Conservation (phyloP, 2,797 vertebrate species). For the Nasua narica region DNA sequence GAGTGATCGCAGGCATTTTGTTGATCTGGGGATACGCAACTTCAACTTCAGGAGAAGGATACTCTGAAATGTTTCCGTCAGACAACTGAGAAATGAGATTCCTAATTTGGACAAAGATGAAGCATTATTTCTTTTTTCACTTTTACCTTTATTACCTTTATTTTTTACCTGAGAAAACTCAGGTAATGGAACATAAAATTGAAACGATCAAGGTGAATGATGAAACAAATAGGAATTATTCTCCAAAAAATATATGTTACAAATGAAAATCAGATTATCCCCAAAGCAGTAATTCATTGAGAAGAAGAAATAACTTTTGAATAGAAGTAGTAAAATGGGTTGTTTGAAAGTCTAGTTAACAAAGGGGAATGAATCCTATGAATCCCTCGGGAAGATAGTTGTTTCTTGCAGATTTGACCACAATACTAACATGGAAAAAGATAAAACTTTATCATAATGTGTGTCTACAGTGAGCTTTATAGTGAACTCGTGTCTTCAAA, state of each 20-base stretch:
- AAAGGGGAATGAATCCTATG: neutral
- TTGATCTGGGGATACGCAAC: neutral
- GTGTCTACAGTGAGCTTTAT: neutral
- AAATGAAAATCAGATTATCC: neutral
- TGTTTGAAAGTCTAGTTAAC: constrained; percentile 9
- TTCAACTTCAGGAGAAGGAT: neutral
- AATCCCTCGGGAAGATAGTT: neutral
- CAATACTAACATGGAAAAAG: neutral
- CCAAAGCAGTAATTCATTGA: neutral
- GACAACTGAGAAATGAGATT: constrained; percentile 8
- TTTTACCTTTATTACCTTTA: constrained; percentile 37
- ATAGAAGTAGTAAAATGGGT: neutral
- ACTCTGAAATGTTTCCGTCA: neutral
- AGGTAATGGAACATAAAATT: neutral
- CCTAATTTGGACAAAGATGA: neutral
- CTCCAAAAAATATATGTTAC: neutral
- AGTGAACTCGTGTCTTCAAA: neutral
- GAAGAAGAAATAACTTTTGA: neutral
- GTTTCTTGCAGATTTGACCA: neutral
- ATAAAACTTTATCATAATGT: neutral
- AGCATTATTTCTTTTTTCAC: neutral
- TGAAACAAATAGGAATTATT: constrained; percentile 30
- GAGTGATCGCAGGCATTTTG: neutral
- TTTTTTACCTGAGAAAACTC: neutral
- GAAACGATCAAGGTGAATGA: constrained; percentile 28